Evolutionary conservation across 2,888 invertebrate genomes (phyloP), one percentile per base, ranked within the genome.

Genomic region (Rhingia rostrata): DNA sequence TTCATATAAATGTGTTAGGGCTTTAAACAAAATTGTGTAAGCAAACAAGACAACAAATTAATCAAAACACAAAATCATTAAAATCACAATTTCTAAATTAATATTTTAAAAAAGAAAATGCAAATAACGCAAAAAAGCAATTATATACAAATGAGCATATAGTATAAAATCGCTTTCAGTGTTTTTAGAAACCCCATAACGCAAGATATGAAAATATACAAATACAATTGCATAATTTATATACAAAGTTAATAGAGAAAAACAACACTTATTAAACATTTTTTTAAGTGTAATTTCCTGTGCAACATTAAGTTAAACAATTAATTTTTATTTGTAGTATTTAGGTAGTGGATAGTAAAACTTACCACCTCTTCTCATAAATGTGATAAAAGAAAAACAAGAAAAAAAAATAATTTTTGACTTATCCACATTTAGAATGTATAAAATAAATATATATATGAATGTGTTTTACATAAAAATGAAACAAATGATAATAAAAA

Each of bases 301-400:
- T 61, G 58, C 41, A 53, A 45, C 33, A 78, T 43, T 64, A 72
- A 72, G 60, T 60, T 39, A 73, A 54, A 51, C 22, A 47, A 32
- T 41, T 14, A 4, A n/a, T 53, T 61, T 51, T 75, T 54, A 32
- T 66, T 72, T 61, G 51, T 54, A 84, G 69, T 64, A 60, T 69
- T 80, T 84, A 80, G 43, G 70, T 84, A 84, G 84, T 84, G 84
- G 84, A 84, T 84, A 84, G 84, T 84, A 84, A 84, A 84, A 84
- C 84, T 84, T 84, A 84, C 84, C 84, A 84, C 84, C 84, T 84
- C 84, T 84, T 84, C 84, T 84, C 84, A 80, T 84, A 70, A 80
- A 80, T 84, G 84, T 84, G 84, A 84, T 84, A 84, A 69, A 67
- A 64, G 69, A 47, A 63, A 70, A 78, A 22, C 14, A 7, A 77